phyloP scores from a whole-genome alignment of 2,113 vertebrate genomes.

The Siphamia tubifer region DNA sequence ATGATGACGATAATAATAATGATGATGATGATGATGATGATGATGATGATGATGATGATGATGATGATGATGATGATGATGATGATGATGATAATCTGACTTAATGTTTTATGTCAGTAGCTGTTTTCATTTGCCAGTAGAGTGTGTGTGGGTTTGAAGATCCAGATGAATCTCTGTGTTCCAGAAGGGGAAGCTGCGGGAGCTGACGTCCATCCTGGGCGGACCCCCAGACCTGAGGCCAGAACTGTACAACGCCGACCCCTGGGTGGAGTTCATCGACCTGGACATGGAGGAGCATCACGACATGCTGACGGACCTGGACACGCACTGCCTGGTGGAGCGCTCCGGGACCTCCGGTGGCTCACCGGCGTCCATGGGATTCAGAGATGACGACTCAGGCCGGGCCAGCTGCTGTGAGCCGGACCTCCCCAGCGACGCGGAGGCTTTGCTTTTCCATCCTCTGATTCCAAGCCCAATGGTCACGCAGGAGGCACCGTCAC shows the following conservation, averaged over 20 bases:
- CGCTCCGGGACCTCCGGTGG: conserved; percentile 73
- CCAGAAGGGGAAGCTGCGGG: conserved; percentile 91
- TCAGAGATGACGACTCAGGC: conserved; percentile 91
- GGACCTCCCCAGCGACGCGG: conserved; percentile 79
- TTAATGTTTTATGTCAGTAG: no score
- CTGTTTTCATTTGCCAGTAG: no score
- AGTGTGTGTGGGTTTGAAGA: no score
- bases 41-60: no score
- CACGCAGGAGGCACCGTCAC: not conserved
- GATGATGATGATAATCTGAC: no score
- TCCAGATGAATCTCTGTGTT: not conserved
- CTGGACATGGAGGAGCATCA: conserved; percentile 89
- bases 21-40: no score
- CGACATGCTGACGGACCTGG: conserved; percentile 80
- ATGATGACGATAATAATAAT: no score
- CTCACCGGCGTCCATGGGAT: conserved; percentile 72
- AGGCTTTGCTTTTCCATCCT: conserved; percentile 25
- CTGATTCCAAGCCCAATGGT: not conserved
- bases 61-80: no score
- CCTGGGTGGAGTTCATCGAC: conserved; percentile 97
- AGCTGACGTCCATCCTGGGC: conserved; percentile 89
- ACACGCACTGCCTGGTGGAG: conserved; percentile 84
- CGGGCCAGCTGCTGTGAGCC: conserved; percentile 93
- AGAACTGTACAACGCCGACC: conserved; percentile 85
- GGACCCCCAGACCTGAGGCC: conserved; percentile 84